These are phyloP conservation scores for Eleutherodactylus coqui DNA, from an alignment of 2,797 vertebrate species.

Conservation along the genomic window DNA sequence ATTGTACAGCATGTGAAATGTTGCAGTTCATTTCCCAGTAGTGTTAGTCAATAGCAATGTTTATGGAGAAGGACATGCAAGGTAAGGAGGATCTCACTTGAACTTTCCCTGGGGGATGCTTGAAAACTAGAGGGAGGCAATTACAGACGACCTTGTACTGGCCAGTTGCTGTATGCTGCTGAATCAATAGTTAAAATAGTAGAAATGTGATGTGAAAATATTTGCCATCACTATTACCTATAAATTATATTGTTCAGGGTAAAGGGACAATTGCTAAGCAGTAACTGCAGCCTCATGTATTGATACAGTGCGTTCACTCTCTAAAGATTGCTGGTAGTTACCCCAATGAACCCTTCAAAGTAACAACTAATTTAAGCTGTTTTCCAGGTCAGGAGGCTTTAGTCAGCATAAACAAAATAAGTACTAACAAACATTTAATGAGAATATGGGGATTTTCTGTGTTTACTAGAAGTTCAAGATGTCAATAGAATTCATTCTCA, in stretches of 20 bases:
- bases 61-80: conserved; percentile 63
- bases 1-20: conserved; percentile 58
- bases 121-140: conserved; percentile 63
- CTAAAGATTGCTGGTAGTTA: conserved; percentile 41
- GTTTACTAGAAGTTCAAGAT: conserved; percentile 24
- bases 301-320: not conserved
- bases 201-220: conserved; percentile 48
- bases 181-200: conserved; percentile 61
- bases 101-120: conserved; percentile 59
- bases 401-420: conserved; percentile 49
- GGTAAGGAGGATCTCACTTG: conserved; percentile 63
- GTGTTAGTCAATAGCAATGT: conserved; percentile 63
- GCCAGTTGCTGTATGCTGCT: conserved; percentile 55
- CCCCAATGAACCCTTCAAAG: conserved; percentile 37
- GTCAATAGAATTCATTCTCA: conserved; percentile 21
- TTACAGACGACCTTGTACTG: conserved; percentile 61
- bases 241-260: conserved; percentile 41
- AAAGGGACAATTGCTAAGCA: conserved; percentile 27
- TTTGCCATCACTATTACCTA: conserved; percentile 43
- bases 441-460: conserved; percentile 34
- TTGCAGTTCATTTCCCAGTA: conserved; percentile 62
- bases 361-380: conserved; percentile 33
- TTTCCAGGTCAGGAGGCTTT: conserved; percentile 46
- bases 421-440: conserved; percentile 42
- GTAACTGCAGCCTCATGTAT: not conserved